Conservation (phyloP, 2,888 invertebrate genomes). For the Drosophila maculinotata region DNA sequence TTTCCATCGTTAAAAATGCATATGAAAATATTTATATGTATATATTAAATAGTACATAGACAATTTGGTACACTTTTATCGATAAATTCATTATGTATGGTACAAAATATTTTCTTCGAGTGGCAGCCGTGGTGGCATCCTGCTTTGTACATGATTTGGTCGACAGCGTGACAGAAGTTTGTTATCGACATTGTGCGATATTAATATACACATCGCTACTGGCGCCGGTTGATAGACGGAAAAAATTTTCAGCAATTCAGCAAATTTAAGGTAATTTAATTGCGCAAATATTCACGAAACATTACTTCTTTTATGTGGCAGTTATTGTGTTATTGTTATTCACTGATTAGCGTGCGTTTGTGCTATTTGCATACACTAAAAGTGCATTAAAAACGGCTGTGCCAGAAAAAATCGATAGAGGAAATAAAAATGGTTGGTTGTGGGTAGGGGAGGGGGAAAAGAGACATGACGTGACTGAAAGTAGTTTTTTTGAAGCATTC, state of each 20-base stretch:
- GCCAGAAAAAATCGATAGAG: slow-evolving; percentile 65
- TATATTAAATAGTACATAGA: too few species aligned
- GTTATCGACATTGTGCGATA: slow-evolving; percentile 45
- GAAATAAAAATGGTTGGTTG: slow-evolving; percentile 63
- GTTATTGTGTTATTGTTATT: slow-evolving; percentile 6
- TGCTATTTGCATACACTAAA: slow-evolving; percentile 39
- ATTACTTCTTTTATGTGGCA: slow-evolving; percentile 13
- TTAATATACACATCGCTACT: slow-evolving; percentile 51
- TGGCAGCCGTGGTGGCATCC: background rate
- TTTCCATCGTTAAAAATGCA: too few species aligned
- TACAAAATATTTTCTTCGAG: too few species aligned
- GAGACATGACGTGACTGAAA: slow-evolving; percentile 79
- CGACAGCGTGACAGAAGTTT: slow-evolving; percentile 3
- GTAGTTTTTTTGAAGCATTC: slow-evolving; percentile 71
- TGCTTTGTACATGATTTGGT: background rate
- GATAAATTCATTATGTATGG: too few species aligned
- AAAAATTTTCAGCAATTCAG: slow-evolving; percentile 47
- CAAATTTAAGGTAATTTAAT: slow-evolving; percentile 55
- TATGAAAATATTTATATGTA: too few species aligned
- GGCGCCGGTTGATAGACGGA: slow-evolving; percentile 63
- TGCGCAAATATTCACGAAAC: slow-evolving; percentile 28
- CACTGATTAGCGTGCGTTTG: slow-evolving; percentile 31
- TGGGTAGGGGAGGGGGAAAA: slow-evolving; percentile 24
- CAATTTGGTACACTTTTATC: background rate
- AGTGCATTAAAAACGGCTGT: slow-evolving; percentile 36